Base-by-base conservation (phyloP, 1,140 invertebrate species). In the Maniola jurtina region DNA sequence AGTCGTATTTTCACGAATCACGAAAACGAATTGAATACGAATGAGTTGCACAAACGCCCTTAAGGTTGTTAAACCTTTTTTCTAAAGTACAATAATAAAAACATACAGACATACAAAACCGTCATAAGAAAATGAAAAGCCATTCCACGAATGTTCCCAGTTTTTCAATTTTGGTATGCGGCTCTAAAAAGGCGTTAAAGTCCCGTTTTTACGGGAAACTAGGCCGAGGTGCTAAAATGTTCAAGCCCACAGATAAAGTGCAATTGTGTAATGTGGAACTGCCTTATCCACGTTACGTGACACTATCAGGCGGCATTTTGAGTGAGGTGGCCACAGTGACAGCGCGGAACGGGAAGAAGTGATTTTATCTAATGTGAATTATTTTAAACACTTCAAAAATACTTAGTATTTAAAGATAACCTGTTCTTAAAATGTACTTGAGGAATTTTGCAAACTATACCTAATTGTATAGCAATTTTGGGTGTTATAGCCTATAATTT, bases 231-330 rank as follows among this genome's bases (percentile, higher is more conserved):
- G 66, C 45, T 68, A 60, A 68, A 66, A 61, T 66, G 59, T 60
- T 57, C 38, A 40, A 68, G 56, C 48, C 48, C 38, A 45, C 47
- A 59, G 61, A 64, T 64, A 64, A 64, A 63, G 16, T 52, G 56
- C 66, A 63, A 68, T 68, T 57, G 38, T 56, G 58, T 68, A 61
- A 68, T 59, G 56, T 60, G 42, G 40, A 61, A 61, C 60, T 61
- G 47, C 56, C 67, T 69, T 64, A 69, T 64, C 61, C 61, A 61
- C 57, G 38, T 59, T 67, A 68, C 62, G 70, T 72, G 66, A 68
- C 62, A 61, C 58, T 68, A 72, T 71, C 70, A 67, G 50, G n/a
- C 56, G 50, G 45, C 54, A 59, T 61, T 66, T 62, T 56, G 48
- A 56, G 63, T 54, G 2, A 50, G 55, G 47, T 5, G 65, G 61